Evolutionary conservation across 2,888 invertebrate genomes (phyloP).

Genomic region (Eilema caniola): DNA sequence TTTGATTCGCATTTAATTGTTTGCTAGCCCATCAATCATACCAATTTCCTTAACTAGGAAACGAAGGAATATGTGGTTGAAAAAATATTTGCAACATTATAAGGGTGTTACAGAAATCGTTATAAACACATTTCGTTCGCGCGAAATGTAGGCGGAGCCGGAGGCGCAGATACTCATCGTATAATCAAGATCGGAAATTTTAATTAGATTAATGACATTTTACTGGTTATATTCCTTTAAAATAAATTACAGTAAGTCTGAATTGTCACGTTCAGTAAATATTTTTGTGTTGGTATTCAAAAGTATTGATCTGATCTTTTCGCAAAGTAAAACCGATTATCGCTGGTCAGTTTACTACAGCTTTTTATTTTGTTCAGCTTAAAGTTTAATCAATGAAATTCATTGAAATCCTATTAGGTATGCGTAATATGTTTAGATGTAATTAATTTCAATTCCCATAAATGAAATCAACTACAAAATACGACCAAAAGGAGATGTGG

Average conservation of each 20-base stretch:
- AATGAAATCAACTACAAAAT: too few relatives aligned
- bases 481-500: too few relatives aligned
- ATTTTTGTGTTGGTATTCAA: neutral
- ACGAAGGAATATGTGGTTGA: constrained; percentile 34
- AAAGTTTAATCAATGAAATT: neutral
- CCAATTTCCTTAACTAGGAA: constrained; percentile 73
- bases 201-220: constrained; percentile 63
- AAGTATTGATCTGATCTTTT: neutral
- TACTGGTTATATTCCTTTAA: constrained; percentile 38
- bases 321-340: neutral
- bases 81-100: constrained; percentile 57
- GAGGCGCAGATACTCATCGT: constrained; percentile 56
- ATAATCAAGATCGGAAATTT: constrained; percentile 66
- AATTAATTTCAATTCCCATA: neutral
- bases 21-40: constrained; percentile 69
- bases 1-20: constrained; percentile 62
- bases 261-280: constrained; percentile 10
- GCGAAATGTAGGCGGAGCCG: constrained; percentile 76
- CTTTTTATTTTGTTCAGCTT: neutral
- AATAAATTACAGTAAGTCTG: constrained; percentile 22
- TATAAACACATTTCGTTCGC: constrained; percentile 81
- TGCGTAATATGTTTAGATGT: neutral
- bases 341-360: neutral
- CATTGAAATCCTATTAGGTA: neutral
- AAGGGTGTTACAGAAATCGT: constrained; percentile 78